Percentiles rank a stretch among this genome's conserved stretches.
Evolutionary conservation across 1,140 invertebrate species (phyloP).

Genomic region (Melipona quadrifasciata): DNA sequence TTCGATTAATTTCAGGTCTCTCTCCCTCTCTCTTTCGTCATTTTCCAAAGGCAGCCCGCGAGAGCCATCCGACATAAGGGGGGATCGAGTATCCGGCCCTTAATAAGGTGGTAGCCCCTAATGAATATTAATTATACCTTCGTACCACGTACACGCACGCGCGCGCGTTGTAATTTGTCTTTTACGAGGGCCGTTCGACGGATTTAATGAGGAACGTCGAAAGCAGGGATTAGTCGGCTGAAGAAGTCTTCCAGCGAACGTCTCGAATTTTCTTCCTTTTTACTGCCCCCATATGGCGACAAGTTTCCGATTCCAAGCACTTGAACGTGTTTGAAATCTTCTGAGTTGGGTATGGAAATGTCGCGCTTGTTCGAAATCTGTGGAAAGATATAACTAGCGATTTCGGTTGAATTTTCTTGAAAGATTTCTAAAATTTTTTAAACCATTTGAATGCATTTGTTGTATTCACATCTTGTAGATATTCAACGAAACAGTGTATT

Average conservation of each 20-base stretch:
- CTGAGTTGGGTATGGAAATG: too few species aligned
- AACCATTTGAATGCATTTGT: too few species aligned
- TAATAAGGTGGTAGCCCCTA: conserved; percentile 46
- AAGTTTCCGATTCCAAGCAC: too few species aligned
- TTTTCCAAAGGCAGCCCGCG: conserved; percentile 13
- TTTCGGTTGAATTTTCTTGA: too few species aligned
- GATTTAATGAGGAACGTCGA: conserved; percentile 34
- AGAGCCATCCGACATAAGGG: conserved; percentile 1
- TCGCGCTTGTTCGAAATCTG: too few species aligned
- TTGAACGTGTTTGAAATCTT: too few species aligned
- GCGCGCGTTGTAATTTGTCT: conserved; percentile 18
- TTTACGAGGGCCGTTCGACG: conserved; percentile 18
- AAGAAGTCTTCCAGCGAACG: background rate
- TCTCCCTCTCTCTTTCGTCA: conserved; percentile 7
- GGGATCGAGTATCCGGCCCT: conserved; percentile 44
- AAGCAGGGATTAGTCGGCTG: background rate
- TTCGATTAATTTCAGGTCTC: conserved; percentile 58
- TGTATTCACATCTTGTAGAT: too few species aligned
- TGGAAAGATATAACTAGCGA: too few species aligned
- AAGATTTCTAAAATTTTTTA: too few species aligned
- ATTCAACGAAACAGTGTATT: too few species aligned
- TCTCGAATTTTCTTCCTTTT: background rate
- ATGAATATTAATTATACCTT: conserved; percentile 53
- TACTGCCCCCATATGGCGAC: too few species aligned
- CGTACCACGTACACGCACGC: background rate